phyloP scores from a whole-genome alignment of 2,888 invertebrate genomes.

The Bedellia somnulentella region DNA sequence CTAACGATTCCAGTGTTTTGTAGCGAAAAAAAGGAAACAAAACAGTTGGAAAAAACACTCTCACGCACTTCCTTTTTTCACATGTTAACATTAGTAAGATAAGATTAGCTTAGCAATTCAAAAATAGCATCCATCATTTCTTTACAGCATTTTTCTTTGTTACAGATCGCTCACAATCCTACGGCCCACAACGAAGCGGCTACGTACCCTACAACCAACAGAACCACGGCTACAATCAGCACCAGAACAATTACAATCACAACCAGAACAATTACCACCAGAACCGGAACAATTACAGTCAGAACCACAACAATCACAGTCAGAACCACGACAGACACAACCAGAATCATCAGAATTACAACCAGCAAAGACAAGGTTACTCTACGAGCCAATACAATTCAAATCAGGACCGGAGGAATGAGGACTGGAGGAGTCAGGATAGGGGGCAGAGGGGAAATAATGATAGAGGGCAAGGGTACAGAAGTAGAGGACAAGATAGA shows the following conservation, averaged over 20 bases:
- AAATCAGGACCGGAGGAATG: conserved; percentile 4
- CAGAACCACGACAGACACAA: conserved; percentile 11
- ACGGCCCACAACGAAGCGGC: conserved; percentile 35
- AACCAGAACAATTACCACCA: conserved; percentile 15
- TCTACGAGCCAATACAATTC: conserved; percentile 6
- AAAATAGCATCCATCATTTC: no score
- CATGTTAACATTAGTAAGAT: no score
- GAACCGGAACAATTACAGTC: conserved; percentile 12
- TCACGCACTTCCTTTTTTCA: no score
- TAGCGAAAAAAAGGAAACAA: no score
- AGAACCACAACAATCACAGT: conserved; percentile 9
- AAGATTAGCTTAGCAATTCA: no score
- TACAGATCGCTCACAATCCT: conserved; percentile 39
- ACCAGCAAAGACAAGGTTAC: conserved; percentile 8
- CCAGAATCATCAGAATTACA: conserved; percentile 12
- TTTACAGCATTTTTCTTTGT: conserved; percentile 22
- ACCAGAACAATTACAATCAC: conserved; percentile 9
- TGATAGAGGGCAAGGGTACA: conserved; percentile 5
- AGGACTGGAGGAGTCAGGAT: conserved; percentile 2
- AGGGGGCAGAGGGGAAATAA: conserved; percentile 8
- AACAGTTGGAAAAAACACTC: no score
- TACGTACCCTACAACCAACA: conserved; percentile 16
- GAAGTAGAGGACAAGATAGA: conserved; percentile 10
- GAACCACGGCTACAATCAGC: conserved; percentile 9
- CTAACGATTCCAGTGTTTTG: no score